Percentiles rank a stretch among this genome's conserved stretches.
Evolutionary conservation across 2,888 invertebrate species (phyloP).

Genomic region (Acronicta leporina): DNA sequence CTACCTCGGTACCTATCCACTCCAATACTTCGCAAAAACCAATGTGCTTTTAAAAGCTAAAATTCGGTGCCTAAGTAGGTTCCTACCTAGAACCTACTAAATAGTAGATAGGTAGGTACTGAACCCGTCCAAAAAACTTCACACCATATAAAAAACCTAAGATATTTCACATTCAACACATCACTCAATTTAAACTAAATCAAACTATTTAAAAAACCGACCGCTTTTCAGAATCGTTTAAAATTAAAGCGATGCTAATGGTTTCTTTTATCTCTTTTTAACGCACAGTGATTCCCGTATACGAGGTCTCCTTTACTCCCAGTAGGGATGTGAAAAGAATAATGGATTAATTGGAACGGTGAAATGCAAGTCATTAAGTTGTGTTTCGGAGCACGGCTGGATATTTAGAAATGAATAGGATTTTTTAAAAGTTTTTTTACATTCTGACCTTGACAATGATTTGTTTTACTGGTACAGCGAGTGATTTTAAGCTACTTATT

Average conservation of each 20-base stretch:
- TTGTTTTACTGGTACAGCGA: conserved; percentile 1
- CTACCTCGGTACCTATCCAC: no score
- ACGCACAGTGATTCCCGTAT: conserved; percentile 19
- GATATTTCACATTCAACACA: conserved; percentile 60
- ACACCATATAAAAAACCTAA: conserved; percentile 29
- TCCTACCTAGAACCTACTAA: no score
- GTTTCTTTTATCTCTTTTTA: conserved; percentile 48
- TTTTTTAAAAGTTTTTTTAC: conserved; percentile 15
- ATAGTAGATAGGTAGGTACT: no score
- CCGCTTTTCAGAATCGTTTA: conserved; percentile 56
- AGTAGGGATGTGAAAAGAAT: conserved; percentile 62
- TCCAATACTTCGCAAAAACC: no score
- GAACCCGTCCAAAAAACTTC: conserved; percentile 4
- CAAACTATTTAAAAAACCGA: conserved; percentile 61
- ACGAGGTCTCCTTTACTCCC: conserved; percentile 45
- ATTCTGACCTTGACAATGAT: conserved; percentile 14
- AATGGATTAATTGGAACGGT: conserved; percentile 61
- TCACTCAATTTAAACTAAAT: conserved; percentile 62
- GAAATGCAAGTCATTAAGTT: conserved; percentile 62
- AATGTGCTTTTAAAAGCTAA: no score
- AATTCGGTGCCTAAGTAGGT: no score
- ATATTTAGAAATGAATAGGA: conserved; percentile 48
- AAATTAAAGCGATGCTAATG: conserved; percentile 63
- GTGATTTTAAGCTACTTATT: not conserved
- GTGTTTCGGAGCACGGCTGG: conserved; percentile 51